phyloP scores from a whole-genome alignment of 2,888 invertebrate genomes.

The Eugnorisma glareosa region DNA sequence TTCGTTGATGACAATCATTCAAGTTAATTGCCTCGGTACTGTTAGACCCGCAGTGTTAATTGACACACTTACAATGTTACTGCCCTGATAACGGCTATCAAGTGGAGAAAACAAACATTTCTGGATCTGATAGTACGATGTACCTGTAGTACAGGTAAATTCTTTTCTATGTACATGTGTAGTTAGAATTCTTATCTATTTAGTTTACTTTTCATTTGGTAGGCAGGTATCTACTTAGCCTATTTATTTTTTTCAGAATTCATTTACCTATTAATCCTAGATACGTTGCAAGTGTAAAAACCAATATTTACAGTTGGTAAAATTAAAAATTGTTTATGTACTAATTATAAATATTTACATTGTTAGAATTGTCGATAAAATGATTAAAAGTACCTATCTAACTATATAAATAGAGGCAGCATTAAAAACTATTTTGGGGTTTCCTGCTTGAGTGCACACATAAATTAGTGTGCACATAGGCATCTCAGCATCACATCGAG shows the following conservation, averaged over 20 bases:
- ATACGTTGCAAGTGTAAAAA: slow-evolving; percentile 28
- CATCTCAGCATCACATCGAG: background rate
- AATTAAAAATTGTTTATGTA: slow-evolving; percentile 7
- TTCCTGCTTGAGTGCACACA: background rate
- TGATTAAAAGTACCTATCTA: slow-evolving; percentile 19
- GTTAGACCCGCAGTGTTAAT: slow-evolving; percentile 40
- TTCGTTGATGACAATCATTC: slow-evolving; percentile 36
- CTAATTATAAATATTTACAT: slow-evolving; percentile 40
- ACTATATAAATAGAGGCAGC: slow-evolving; percentile 19
- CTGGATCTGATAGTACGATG: slow-evolving; percentile 51
- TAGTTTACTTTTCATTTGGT: slow-evolving; percentile 22
- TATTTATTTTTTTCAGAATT: slow-evolving; percentile 16
- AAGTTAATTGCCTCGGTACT: slow-evolving; percentile 34
- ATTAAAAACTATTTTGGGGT: slow-evolving; percentile 6
- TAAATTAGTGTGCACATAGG: background rate
- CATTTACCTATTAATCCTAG: background rate
- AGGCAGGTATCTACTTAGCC: background rate
- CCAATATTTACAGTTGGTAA: slow-evolving; percentile 29
- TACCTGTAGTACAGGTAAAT: slow-evolving; percentile 26
- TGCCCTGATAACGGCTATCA: slow-evolving; percentile 50
- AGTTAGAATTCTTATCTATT: slow-evolving; percentile 23
- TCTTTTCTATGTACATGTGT: slow-evolving; percentile 42
- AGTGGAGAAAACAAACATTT: slow-evolving; percentile 50
- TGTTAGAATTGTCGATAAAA: slow-evolving; percentile 8
- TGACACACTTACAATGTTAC: slow-evolving; percentile 37